Conservation (phyloP, 2,797 vertebrate genomes). For the Stomatorhinus walkeri region DNA sequence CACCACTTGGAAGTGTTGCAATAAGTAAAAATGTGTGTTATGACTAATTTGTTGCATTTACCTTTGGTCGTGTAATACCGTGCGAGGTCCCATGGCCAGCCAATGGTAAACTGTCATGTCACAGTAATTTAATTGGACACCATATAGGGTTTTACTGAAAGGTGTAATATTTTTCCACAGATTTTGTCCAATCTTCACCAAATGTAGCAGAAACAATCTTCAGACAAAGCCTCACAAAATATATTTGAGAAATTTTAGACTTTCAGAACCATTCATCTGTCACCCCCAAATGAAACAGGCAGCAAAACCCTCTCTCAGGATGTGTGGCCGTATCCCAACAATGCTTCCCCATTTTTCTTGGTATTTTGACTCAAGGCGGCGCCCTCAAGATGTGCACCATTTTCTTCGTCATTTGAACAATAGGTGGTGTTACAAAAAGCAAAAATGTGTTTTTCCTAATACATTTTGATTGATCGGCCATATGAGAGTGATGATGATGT, state of each 20-base stretch:
- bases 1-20: neutral
- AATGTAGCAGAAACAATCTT: neutral
- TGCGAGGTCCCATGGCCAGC: neutral
- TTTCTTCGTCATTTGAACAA: neutral
- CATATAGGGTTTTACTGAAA: neutral
- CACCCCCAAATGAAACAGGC: neutral
- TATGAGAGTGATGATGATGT: neutral
- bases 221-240: neutral
- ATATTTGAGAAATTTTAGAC: neutral
- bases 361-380: neutral
- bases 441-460: neutral
- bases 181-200: neutral
- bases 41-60: neutral
- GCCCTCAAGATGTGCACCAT: neutral
- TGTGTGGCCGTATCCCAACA: neutral
- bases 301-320: neutral
- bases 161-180: neutral
- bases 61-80: neutral
- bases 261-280: neutral
- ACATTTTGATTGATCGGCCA: neutral
- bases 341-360: neutral
- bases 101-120: neutral
- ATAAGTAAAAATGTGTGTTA: neutral
- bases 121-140: neutral
- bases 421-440: neutral